Evolutionary conservation across 2,888 invertebrate species (phyloP).

Genomic region (Lycocerus yunnanus): DNA sequence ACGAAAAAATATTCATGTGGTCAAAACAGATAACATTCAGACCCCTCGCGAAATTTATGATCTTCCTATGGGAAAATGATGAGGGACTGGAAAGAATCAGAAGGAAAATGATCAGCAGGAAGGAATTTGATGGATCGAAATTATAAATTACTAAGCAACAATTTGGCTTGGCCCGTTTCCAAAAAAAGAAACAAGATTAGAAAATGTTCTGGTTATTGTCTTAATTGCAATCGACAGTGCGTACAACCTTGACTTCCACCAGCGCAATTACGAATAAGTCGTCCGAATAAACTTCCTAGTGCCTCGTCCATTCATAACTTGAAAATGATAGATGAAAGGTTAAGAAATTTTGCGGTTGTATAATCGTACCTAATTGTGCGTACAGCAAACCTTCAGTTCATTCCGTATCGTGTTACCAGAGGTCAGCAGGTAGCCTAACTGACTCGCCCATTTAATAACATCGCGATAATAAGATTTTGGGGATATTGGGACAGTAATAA

Average conservation of each 20-base stretch:
- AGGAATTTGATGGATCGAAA: neutral
- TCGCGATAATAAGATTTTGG: too few species aligned
- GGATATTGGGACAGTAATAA: too few species aligned
- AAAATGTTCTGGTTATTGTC: neutral
- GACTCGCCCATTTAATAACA: too few species aligned
- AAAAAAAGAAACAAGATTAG: neutral
- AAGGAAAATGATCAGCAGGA: neutral
- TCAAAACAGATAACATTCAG: neutral
- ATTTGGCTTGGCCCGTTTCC: neutral
- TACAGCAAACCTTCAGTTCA: too few species aligned
- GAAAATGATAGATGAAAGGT: neutral
- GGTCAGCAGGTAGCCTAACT: too few species aligned
- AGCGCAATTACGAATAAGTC: neutral
- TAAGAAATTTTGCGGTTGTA: neutral
- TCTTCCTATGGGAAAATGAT: neutral
- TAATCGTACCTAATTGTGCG: too few species aligned
- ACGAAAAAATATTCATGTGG: neutral
- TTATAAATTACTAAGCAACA: neutral
- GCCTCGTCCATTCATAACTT: neutral
- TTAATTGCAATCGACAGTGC: neutral
- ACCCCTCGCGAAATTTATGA: neutral
- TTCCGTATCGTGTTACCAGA: too few species aligned
- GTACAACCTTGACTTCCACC: neutral
- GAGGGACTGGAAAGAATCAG: neutral
- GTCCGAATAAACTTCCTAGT: neutral